Conservation (phyloP, 1,140 invertebrate genomes). For the Saccostrea cuccullata region DNA sequence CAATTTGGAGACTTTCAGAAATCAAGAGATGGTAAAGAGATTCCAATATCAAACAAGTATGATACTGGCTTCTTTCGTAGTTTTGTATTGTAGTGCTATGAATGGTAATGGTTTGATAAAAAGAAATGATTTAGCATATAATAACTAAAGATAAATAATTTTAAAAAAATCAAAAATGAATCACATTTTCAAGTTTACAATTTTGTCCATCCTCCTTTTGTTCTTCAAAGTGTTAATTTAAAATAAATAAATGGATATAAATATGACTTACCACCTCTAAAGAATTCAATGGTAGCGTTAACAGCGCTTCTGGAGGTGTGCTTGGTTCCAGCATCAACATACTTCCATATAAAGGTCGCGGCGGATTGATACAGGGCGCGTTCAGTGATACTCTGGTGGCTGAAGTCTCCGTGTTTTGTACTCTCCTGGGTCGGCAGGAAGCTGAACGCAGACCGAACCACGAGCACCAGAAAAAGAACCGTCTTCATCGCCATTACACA, state of each 20-base stretch:
- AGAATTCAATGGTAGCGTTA: not conserved
- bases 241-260: not conserved
- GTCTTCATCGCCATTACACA: constrained; percentile 2
- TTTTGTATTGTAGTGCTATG: too few species aligned
- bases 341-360: not conserved
- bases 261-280: constrained; percentile 1
- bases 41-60: too few species aligned
- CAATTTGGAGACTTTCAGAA: not conserved
- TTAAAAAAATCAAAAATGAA: too few species aligned
- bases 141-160: too few species aligned
- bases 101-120: too few species aligned
- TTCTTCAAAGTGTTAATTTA: too few species aligned
- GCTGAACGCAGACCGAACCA: not conserved
- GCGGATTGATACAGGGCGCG: constrained; percentile 19
- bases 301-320: not conserved
- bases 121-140: too few species aligned
- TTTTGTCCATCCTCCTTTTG: too few species aligned
- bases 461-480: not conserved
- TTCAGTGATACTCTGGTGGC: constrained; percentile 23
- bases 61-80: too few species aligned
- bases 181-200: too few species aligned
- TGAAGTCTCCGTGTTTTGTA: not conserved
- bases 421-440: not conserved
- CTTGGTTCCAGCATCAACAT: not conserved
- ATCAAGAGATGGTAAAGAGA: too few species aligned